Conservation (phyloP, 2,888 invertebrate species). For the Cremastobaeus sp. region DNA sequence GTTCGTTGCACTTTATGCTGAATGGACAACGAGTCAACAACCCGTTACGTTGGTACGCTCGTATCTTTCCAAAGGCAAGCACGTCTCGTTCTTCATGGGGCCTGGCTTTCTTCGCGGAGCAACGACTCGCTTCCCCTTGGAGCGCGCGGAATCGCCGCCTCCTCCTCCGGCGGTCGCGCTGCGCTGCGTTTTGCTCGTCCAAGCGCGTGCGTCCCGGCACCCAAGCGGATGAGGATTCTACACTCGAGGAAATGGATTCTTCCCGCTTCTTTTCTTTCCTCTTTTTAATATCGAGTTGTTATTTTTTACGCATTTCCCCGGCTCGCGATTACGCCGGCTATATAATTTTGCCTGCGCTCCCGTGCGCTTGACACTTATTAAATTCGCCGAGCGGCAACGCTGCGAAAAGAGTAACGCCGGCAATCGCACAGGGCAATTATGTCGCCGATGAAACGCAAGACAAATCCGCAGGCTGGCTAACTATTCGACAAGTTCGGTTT, state of each 20-base stretch:
- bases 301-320: too few relatives aligned
- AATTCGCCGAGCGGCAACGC: too few relatives aligned
- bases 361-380: too few relatives aligned
- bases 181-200: conserved; percentile 30
- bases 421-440: too few relatives aligned
- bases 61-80: conserved; percentile 46
- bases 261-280: neutral
- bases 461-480: too few relatives aligned
- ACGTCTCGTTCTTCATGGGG: conserved; percentile 49
- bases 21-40: conserved; percentile 77
- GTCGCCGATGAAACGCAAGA: too few relatives aligned
- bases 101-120: conserved; percentile 42
- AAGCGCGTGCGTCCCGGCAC: conserved; percentile 36
- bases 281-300: neutral
- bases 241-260: conserved; percentile 27
- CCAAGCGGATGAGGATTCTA: conserved; percentile 18
- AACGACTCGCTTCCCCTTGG: conserved; percentile 46
- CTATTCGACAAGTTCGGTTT: too few relatives aligned
- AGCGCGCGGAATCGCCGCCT: conserved; percentile 30
- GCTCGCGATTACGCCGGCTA: too few relatives aligned
- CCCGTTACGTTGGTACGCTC: conserved; percentile 64
- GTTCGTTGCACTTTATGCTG: conserved; percentile 77
- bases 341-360: too few relatives aligned
- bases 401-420: too few relatives aligned
- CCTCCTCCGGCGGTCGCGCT: conserved; percentile 5